phyloP scores from a whole-genome alignment of 2,797 vertebrate species.

The Scarus forsteni region DNA sequence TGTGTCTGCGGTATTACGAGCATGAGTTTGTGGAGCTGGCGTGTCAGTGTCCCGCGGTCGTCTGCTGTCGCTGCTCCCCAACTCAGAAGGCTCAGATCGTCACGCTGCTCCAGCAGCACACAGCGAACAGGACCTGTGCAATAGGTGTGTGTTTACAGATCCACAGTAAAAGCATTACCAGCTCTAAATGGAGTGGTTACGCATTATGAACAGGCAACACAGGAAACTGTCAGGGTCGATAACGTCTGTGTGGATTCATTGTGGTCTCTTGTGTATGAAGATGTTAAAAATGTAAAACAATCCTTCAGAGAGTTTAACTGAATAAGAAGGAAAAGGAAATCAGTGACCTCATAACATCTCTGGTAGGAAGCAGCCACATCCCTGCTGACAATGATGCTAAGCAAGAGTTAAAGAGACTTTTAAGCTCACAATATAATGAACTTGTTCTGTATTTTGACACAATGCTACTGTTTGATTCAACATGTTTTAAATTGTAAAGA shows the following conservation, averaged over 20 bases:
- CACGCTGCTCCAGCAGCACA: constrained; percentile 91
- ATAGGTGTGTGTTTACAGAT: constrained; percentile 85
- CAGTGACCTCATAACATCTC: not conserved
- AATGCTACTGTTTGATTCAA: no score
- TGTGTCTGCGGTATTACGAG: constrained; percentile 95
- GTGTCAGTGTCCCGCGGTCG: constrained; percentile 96
- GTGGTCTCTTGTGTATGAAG: not conserved
- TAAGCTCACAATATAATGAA: no score
- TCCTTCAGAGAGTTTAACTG: not conserved
- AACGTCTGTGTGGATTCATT: not conserved
- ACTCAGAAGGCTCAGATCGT: constrained; percentile 98
- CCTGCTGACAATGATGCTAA: no score
- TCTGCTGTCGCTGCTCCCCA: constrained; percentile 97
- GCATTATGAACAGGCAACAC: not conserved
- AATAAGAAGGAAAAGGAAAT: no score
- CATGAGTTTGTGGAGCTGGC: constrained; percentile 97
- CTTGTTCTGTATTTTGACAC: no score
- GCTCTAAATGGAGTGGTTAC: no score
- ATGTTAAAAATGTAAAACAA: constrained; percentile 13
- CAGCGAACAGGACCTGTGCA: constrained; percentile 92
- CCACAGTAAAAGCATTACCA: no score
- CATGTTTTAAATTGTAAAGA: no score
- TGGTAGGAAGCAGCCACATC: no score
- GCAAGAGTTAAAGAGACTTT: no score
- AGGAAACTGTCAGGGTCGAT: not conserved